Base-by-base conservation (phyloP, 2,888 invertebrate species). In the Euclidia mi region DNA sequence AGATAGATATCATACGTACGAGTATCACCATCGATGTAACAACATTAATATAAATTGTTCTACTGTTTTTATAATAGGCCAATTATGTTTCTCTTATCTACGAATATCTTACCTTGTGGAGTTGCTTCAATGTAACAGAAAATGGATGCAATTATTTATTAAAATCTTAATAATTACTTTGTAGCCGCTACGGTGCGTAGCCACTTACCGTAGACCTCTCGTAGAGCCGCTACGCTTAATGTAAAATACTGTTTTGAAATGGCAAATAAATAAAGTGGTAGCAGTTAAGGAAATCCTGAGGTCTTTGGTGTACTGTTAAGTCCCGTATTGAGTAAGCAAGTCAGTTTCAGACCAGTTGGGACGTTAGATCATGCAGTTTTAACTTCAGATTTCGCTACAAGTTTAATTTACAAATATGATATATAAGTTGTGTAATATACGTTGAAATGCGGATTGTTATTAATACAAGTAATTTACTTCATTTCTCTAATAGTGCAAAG, bases 121-220 rank as follows among this genome's bases (percentile, higher is more conserved):
- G 2, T 7, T 25, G 0, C 20, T 4, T 25, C 20, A 25, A 25
- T 25, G 20, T 25, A 25, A 25, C 7, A 6, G 7, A 14, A 35
- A 35, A 12, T 35, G 14, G 3, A 14, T 9, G 11, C 14, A 38
- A 34, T 40, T 35, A 43, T 18, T 40, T 11, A 37, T 18, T 6
- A 35, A 37, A 37, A 51, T 63, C 29, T 7, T 14, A 32, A 55
- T 29, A n/a, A 29, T 49, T n/a, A 7, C 17, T 41, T 48, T 34
- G 55, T 55, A 59, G 72, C 49, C 0, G 69, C 71, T 76, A 76
- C 70, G 55, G 17, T 11, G 20, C 76, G 73, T 73, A 73, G 73
- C 45, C 60, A 11, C 32, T 37, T 48, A 44, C 15, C 73, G 73
- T 73, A 73, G 73, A 72, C 61, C 55, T 48, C 56, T 58, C 76